phyloP scores from a whole-genome alignment of 2,888 invertebrate genomes.

The Ceratothoa steindachneri region DNA sequence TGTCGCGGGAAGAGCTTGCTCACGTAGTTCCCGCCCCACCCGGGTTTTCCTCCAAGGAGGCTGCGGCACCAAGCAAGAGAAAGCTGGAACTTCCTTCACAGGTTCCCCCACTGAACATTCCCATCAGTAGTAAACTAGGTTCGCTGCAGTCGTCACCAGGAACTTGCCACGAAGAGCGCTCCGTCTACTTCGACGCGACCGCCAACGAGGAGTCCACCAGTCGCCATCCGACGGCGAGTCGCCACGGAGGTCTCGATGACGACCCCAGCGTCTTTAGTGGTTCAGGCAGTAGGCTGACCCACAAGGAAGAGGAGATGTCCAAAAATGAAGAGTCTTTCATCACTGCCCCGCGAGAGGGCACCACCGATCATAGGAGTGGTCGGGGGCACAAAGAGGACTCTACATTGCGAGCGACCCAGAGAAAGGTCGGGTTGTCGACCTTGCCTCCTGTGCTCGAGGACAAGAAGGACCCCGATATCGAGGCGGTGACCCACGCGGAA shows the following conservation, averaged over 20 bases:
- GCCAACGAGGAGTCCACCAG: slow-evolving; percentile 30
- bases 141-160: slow-evolving; percentile 36
- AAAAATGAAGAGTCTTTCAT: slow-evolving; percentile 29
- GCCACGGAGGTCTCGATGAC: background rate
- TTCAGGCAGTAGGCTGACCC: background rate
- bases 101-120: slow-evolving; percentile 31
- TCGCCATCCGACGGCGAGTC: background rate
- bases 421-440: slow-evolving; percentile 29
- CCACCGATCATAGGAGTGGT: slow-evolving; percentile 21
- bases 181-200: slow-evolving; percentile 71
- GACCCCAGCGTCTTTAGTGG: background rate
- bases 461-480: slow-evolving; percentile 35
- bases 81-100: slow-evolving; percentile 8
- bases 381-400: slow-evolving; percentile 34
- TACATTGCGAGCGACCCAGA: slow-evolving; percentile 14
- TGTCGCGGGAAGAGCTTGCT: slow-evolving; percentile 40
- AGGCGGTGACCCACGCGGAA: slow-evolving; percentile 35
- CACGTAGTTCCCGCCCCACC: slow-evolving; percentile 44
- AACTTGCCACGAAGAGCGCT: slow-evolving; percentile 51
- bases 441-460: slow-evolving; percentile 40
- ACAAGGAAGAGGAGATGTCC: slow-evolving; percentile 29
- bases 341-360: slow-evolving; percentile 22
- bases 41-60: slow-evolving; percentile 35
- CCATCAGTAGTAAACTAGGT: slow-evolving; percentile 28
- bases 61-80: background rate